Conservation (phyloP, 1,140 invertebrate genomes). For the Neuroterus valhalla region DNA sequence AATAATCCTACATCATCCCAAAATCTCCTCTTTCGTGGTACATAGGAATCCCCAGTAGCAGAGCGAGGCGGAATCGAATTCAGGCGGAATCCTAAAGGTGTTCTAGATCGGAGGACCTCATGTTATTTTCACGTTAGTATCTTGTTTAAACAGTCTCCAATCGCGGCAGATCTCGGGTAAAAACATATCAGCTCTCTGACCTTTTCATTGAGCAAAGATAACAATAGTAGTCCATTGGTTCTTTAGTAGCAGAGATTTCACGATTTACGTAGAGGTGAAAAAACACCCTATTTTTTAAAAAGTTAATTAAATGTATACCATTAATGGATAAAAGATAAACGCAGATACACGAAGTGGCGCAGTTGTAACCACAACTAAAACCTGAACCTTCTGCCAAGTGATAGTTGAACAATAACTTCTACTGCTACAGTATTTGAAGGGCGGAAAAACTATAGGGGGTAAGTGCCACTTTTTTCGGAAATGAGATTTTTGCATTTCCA, state of each 20-base stretch:
- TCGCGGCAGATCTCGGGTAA: background rate
- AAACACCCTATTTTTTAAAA: background rate
- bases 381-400: background rate
- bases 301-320: background rate
- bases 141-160: background rate
- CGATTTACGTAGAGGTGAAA: background rate
- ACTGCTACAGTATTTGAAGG: background rate
- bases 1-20: background rate
- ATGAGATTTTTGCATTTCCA: no score
- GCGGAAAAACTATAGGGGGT: no score
- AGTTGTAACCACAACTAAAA: background rate
- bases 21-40: background rate
- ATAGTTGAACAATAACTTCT: background rate
- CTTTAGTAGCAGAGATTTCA: background rate
- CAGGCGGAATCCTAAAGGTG: no score
- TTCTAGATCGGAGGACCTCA: background rate
- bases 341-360: background rate
- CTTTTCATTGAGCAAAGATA: conserved; percentile 3
- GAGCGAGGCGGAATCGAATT: background rate
- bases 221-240: background rate
- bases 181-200: background rate
- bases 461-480: no score
- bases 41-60: background rate
- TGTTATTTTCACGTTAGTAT: background rate
- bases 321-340: conserved; percentile 3